Conservation (phyloP, 2,797 vertebrate species). For the Myotis myotis region DNA sequence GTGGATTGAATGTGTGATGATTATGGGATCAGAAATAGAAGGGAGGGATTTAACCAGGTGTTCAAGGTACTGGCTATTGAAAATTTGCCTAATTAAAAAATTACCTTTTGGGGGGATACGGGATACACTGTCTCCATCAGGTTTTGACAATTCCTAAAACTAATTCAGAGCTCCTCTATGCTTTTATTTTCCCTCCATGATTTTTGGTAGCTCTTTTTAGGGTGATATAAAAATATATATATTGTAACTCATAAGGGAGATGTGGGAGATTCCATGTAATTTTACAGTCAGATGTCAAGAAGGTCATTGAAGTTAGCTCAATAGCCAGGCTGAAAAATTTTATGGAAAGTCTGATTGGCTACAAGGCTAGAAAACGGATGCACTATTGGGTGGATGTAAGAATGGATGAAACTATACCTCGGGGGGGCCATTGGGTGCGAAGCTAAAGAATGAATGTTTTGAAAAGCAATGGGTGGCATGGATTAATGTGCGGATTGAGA, state of each 20-base stretch:
- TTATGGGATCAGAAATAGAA: neutral
- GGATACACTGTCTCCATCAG: neutral
- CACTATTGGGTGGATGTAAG: too few relatives aligned
- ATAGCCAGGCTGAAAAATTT: neutral
- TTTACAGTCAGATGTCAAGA: neutral
- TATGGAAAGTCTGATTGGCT: neutral
- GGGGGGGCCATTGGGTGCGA: neutral
- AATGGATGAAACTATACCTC: neutral
- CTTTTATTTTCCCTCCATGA: neutral
- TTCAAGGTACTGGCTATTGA: neutral
- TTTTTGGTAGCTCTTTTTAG: neutral
- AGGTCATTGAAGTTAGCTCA: neutral
- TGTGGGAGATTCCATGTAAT: too few relatives aligned
- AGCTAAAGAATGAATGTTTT: neutral
- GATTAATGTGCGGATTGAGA: neutral
- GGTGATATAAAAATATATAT: too few relatives aligned
- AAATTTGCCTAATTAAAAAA: neutral
- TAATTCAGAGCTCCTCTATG: neutral
- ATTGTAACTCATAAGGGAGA: neutral
- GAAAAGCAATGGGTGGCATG: too few relatives aligned
- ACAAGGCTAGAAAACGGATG: neutral
- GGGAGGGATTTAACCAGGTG: neutral
- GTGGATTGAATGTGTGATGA: neutral
- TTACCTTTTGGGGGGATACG: neutral
- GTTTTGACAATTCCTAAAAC: neutral